Base-by-base conservation (phyloP, 2,113 vertebrate genomes). In the Leucosticte australis region DNA sequence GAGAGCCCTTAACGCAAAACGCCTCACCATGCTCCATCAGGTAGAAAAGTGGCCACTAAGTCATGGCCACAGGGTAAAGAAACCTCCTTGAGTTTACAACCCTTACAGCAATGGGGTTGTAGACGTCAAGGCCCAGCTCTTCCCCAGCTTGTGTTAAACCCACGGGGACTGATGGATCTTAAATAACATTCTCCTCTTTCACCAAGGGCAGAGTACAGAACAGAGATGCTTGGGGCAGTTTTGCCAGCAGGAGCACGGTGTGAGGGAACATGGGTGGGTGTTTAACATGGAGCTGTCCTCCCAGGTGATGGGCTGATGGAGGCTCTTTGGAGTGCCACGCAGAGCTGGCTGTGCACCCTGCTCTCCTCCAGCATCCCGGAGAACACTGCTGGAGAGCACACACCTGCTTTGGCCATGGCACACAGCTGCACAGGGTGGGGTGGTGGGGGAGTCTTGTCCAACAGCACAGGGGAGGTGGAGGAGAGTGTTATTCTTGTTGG, bases 221-320 rank as follows among this genome's bases (percentile, higher is more conserved):
- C 24, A 0, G 4, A 69, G 78, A 10, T 46, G 49, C 35, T 76
- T 39, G 17, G 30, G 59, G 44, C 50, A 35, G 47, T 35, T 91
- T 70, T 83, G n/a, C 41, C 83, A 83, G 76, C 11, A 44, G 85
- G n/a, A 91, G 8, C 39, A 28, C 0, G 0, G 18, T 37, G 27
- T 59, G 39, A 73, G 23, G 55, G 44, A 12, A 27, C 0, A 0
- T 0, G 1, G 13, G 10, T 60, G 31, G n/a, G 7, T 62, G 37
- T 71, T 83, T 21, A 49, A 35, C 2, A 2, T 22, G 42, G 53
- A 20, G 8, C 31, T 71, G 7, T 53, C 31, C 52, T 68, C 52
- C 11, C 19, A 19, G 31, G 41, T 39, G 19, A 11, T 13, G 53
- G 44, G 52, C 33, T 22, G 33, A 31, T 5, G 7, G 37, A 57